Conservation (phyloP, 2,888 invertebrate species). For the Nemoura dubitans region DNA sequence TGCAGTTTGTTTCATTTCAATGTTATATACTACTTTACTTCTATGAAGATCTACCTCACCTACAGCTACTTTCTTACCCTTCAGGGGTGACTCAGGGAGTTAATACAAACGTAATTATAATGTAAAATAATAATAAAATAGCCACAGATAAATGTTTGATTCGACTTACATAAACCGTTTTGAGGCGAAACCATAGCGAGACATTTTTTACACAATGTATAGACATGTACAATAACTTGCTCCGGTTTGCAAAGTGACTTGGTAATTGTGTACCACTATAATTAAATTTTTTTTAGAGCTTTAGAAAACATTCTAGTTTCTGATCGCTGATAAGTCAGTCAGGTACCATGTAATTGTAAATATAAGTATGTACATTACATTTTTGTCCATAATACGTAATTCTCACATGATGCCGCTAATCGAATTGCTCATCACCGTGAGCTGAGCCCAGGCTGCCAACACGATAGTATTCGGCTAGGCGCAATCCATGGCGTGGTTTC, state of each 20-base stretch:
- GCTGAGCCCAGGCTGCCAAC: background rate
- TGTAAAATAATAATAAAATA: conserved; percentile 43
- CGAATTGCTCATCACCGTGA: conserved; percentile 18
- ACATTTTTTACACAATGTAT: conserved; percentile 48
- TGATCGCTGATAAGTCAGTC: conserved; percentile 16
- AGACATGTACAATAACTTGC: conserved; percentile 38
- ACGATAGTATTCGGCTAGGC: background rate
- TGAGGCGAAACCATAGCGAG: conserved; percentile 47
- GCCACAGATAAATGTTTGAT: conserved; percentile 41
- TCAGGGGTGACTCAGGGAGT: conserved; percentile 50
- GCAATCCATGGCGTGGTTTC: background rate
- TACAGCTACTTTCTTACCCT: conserved; percentile 48
- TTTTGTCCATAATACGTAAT: conserved; percentile 46
- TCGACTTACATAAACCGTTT: conserved; percentile 40
- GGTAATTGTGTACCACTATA: conserved; percentile 49
- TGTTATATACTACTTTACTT: conserved; percentile 28
- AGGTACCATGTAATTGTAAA: conserved; percentile 42
- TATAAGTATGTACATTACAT: conserved; percentile 47
- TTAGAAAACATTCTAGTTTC: background rate
- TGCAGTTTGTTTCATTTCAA: background rate
- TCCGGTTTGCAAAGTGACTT: conserved; percentile 48
- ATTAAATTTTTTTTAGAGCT: conserved; percentile 41
- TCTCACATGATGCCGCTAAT: conserved; percentile 44
- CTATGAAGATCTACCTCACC: conserved; percentile 50
- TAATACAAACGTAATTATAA: conserved; percentile 46